A percentile compares a stretch with the other conserved stretches of the same genome.
Conservation (phyloP, 2,113 vertebrate genomes). For the Alectura lathami region DNA sequence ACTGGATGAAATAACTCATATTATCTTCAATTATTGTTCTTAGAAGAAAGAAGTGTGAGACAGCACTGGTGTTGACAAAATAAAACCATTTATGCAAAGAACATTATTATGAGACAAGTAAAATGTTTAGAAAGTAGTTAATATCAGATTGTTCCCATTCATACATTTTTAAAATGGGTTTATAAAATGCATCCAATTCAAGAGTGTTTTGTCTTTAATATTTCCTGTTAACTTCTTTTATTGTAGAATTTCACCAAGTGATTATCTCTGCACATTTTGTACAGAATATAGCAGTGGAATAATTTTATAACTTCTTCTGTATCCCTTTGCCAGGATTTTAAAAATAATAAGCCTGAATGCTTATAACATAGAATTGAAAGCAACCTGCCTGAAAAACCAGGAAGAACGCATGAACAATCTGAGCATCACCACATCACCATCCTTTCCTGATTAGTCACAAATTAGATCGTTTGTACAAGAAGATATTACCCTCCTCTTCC, state of each 20-base stretch:
- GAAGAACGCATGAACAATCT: neutral
- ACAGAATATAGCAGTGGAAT: neutral
- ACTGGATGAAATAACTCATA: neutral
- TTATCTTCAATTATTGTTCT: neutral
- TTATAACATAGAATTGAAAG: neutral
- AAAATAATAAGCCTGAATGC: neutral
- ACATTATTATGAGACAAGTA: neutral
- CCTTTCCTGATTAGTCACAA: neutral
- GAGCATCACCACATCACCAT: neutral
- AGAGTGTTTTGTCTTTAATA: neutral
- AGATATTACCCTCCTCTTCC: neutral
- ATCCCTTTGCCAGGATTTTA: neutral
- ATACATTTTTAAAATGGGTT: constrained; percentile 15
- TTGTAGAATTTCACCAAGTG: neutral
- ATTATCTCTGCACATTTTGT: neutral
- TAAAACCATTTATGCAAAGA: constrained; percentile 11
- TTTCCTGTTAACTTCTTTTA: constrained; percentile 40
- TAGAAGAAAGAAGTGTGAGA: neutral
- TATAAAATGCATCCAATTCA: constrained; percentile 1
- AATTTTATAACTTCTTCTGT: neutral
- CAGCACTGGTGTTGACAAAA: neutral
- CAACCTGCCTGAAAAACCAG: neutral
- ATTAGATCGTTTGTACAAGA: neutral
- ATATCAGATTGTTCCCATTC: neutral
- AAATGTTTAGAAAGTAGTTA: constrained; percentile 29